These are phyloP conservation scores for Hexactinellida sp. DNA, from an alignment of 37 sponge, comb jelly and placozoan genomes.

Conservation along the genomic window DNA sequence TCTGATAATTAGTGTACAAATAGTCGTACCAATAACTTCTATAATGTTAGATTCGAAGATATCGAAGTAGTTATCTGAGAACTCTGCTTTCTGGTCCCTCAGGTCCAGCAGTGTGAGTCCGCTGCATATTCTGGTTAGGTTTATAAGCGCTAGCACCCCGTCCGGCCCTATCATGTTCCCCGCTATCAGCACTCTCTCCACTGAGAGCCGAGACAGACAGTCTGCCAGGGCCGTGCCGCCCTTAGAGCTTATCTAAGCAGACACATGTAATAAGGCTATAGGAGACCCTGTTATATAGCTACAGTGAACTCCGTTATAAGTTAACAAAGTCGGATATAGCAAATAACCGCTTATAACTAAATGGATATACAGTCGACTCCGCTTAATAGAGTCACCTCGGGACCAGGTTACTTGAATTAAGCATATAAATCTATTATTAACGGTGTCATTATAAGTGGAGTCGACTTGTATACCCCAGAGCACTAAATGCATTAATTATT, in stretches of 20 bases:
- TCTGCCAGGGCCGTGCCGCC: background rate
- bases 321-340: no score
- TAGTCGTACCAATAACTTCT: background rate
- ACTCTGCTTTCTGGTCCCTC: background rate
- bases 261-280: no score
- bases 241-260: background rate
- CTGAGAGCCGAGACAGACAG: background rate
- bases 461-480: no score
- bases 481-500: no score
- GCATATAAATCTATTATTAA: no score
- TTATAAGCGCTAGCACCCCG: background rate
- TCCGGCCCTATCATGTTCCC: background rate
- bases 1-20: background rate
- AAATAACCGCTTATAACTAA: no score
- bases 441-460: no score
- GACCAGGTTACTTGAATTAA: no score
- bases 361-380: no score
- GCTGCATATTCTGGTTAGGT: background rate
- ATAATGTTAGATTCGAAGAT: background rate
- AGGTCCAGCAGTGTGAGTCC: background rate
- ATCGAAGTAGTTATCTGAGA: background rate
- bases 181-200: background rate
- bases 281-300: no score
- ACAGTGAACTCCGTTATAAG: no score
- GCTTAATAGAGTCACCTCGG: no score